phyloP scores from a whole-genome alignment of 2,797 vertebrate species.

The Paedocypris micromegethes region DNA sequence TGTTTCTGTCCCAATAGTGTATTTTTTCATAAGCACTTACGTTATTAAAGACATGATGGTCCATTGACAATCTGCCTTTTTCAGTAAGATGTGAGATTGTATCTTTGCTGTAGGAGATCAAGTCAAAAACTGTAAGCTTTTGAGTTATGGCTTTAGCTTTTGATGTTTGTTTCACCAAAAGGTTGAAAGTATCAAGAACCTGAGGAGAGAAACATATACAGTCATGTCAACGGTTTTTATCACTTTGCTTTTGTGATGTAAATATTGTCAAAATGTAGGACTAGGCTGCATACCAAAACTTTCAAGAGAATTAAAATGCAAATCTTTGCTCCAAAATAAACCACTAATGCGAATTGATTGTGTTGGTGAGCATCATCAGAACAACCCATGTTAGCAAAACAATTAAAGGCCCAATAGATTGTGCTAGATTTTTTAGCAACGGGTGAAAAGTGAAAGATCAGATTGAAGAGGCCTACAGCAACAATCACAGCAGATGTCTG shows the following conservation, averaged over 20 bases:
- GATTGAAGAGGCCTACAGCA: slow-evolving; percentile 50
- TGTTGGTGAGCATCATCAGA: slow-evolving; percentile 13
- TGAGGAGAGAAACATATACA: slow-evolving; percentile 40
- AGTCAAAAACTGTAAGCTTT: slow-evolving; percentile 55
- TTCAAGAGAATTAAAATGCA: slow-evolving; percentile 51
- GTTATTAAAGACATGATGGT: slow-evolving; percentile 42
- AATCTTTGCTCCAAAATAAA: slow-evolving; percentile 44
- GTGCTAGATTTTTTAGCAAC: slow-evolving; percentile 43
- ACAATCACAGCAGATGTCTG: slow-evolving; percentile 64
- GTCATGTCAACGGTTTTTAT: neutral
- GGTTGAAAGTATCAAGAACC: slow-evolving; percentile 52
- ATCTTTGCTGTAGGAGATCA: slow-evolving; percentile 47
- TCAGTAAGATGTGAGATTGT: slow-evolving; percentile 49
- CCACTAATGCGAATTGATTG: neutral
- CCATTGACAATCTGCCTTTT: slow-evolving; percentile 22
- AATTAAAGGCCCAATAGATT: slow-evolving; percentile 45
- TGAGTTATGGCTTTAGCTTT: slow-evolving; percentile 52
- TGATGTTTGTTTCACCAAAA: slow-evolving; percentile 53
- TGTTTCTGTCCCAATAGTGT: no score
- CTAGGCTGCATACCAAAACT: slow-evolving; percentile 59
- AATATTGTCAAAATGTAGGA: no score
- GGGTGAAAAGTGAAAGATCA: slow-evolving; percentile 48
- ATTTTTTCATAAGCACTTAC: slow-evolving; percentile 56
- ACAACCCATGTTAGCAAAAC: slow-evolving; percentile 25
- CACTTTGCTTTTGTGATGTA: no score